A percentile compares a stretch with the other conserved stretches of the same genome.
Conservation (phyloP, 2,113 vertebrate genomes). For the Dromiciops gliroides region DNA sequence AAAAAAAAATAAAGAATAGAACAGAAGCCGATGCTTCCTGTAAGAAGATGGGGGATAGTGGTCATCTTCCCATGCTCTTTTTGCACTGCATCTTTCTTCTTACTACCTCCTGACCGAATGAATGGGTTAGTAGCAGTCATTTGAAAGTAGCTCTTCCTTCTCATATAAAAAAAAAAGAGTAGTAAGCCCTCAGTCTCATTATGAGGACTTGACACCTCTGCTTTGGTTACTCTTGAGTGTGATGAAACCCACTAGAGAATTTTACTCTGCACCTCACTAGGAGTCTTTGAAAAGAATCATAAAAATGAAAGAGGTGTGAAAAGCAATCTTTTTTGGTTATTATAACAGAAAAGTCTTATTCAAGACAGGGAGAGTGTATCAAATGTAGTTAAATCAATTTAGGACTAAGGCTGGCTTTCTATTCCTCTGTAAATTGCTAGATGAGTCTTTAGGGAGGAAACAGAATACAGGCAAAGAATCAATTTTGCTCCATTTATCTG, state of each 20-base stretch:
- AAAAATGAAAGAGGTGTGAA: constrained; percentile 69
- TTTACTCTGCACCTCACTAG: constrained; percentile 41
- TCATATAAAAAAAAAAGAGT: constrained; percentile 24
- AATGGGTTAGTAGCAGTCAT: not conserved
- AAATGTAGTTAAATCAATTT: constrained; percentile 71
- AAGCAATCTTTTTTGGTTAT: constrained; percentile 66
- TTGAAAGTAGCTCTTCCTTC: not conserved
- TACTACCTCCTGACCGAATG: not conserved
- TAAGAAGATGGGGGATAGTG: not conserved
- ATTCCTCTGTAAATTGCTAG: constrained; percentile 66
- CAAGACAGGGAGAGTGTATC: constrained; percentile 67
- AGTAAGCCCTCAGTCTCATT: not conserved
- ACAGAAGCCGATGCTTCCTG: not conserved
- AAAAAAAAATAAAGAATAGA: too few species aligned
- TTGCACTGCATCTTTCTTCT: not conserved
- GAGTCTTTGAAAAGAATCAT: constrained; percentile 70
- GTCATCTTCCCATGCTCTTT: not conserved
- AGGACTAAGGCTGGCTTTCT: constrained; percentile 49
- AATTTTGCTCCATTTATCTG: constrained; percentile 49
- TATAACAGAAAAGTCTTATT: constrained; percentile 60
- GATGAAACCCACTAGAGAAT: constrained; percentile 43
- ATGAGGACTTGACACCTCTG: constrained; percentile 28
- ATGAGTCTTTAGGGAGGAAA: constrained; percentile 52
- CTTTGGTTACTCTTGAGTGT: constrained; percentile 59
- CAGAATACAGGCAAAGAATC: constrained; percentile 59